Conservation (phyloP, 2,113 vertebrate genomes). For the Bubo bubo region DNA sequence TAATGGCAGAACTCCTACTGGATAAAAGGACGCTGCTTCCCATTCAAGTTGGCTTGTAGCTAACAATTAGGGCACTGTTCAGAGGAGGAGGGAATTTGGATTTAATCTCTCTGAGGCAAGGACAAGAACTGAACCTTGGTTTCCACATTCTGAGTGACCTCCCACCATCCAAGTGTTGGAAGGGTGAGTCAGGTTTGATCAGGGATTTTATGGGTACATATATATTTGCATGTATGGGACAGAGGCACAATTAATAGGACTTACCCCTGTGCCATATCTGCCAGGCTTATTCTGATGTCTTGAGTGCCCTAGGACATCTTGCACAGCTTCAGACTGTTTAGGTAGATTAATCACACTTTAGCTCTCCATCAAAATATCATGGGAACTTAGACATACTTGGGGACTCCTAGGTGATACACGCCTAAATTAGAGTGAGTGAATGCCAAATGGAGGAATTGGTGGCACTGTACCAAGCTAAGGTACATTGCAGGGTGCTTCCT, state of each 20-base stretch:
- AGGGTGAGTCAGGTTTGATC: background rate
- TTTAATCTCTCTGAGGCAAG: background rate
- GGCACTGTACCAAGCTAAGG: background rate
- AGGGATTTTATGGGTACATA: background rate
- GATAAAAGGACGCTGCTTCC: background rate
- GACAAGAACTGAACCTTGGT: background rate
- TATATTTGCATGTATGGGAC: background rate
- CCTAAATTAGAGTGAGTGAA: background rate
- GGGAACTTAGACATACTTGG: background rate
- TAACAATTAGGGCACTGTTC: background rate
- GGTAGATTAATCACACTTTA: background rate
- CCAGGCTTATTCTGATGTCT: background rate
- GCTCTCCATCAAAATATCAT: background rate
- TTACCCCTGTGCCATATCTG: background rate
- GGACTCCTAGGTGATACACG: background rate
- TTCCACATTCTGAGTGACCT: background rate
- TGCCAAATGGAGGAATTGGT: background rate
- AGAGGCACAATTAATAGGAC: background rate
- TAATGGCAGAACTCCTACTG: slow-evolving; percentile 12
- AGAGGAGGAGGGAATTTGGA: background rate
- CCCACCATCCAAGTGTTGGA: background rate
- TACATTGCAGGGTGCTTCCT: background rate
- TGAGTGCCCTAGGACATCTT: background rate
- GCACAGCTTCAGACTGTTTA: background rate
- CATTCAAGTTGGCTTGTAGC: background rate